Percentiles rank a stretch among this genome's conserved stretches.
Conservation (phyloP, 2,113 vertebrate genomes). For the Psammodynastes pulverulentus region DNA sequence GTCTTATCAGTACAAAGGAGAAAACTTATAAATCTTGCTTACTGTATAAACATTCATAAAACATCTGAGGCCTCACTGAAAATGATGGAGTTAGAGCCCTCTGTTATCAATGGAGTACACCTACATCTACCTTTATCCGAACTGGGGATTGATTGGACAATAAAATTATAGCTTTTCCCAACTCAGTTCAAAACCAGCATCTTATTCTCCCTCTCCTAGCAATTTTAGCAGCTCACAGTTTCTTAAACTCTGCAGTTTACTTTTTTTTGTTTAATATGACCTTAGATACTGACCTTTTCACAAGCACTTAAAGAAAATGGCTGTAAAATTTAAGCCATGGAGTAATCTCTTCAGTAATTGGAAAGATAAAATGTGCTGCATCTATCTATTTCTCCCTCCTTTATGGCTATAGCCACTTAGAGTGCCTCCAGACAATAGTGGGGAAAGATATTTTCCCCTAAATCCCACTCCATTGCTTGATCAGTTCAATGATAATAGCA, state of each 20-base stretch:
- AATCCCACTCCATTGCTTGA: neutral
- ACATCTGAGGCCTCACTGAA: neutral
- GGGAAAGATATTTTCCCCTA: neutral
- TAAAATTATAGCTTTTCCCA: neutral
- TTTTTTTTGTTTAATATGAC: neutral
- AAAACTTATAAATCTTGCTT: neutral
- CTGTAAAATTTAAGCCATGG: neutral
- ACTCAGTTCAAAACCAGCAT: neutral
- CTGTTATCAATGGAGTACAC: neutral
- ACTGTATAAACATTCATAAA: neutral
- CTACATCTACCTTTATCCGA: neutral
- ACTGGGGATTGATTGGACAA: neutral
- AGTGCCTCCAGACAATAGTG: neutral
- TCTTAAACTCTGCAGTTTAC: neutral
- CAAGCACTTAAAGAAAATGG: neutral
- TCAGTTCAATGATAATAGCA: neutral
- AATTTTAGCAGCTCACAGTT: neutral
- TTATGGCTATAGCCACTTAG: neutral
- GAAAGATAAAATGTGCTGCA: neutral
- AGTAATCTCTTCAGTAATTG: neutral
- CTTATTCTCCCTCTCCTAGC: neutral
- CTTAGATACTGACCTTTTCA: constrained; percentile 1
- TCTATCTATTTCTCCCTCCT: neutral
- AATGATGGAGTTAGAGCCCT: neutral
- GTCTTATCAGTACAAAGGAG: neutral